A percentile compares a stretch with the other conserved stretches of the same genome.
Conservation (phyloP, 2,888 invertebrate species). For the Spatulosminthurus flaviceps region DNA sequence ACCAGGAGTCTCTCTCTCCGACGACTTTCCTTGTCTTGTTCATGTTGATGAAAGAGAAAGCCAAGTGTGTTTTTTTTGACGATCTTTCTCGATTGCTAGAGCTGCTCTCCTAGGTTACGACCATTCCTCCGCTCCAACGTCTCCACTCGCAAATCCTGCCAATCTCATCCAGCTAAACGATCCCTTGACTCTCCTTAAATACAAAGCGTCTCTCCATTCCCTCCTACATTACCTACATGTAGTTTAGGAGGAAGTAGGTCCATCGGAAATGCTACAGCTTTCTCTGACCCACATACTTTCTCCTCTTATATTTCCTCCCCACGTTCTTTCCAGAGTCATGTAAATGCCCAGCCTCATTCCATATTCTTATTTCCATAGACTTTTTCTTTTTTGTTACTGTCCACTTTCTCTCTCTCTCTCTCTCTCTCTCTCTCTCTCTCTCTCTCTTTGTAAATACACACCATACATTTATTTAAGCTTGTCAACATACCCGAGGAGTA, state of each 20-base stretch:
- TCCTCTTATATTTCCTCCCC: background rate
- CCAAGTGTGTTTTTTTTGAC: background rate
- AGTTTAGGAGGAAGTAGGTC: no score
- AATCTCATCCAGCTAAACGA: slow-evolving; percentile 39
- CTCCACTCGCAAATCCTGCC: slow-evolving; percentile 17
- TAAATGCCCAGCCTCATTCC: no score
- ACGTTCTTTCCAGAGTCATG: no score
- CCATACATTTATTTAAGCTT: no score
- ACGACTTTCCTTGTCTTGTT: background rate
- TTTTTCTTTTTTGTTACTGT: no score
- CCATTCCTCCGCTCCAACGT: background rate
- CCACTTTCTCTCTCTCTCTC: no score
- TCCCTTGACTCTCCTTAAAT: slow-evolving; percentile 35
- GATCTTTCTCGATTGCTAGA: slow-evolving; percentile 15
- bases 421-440: no score
- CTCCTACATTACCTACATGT: no score
- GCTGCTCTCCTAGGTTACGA: slow-evolving; percentile 11
- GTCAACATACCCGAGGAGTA: no score
- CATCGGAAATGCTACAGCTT: background rate
- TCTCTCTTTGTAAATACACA: no score
- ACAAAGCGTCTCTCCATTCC: slow-evolving; percentile 14
- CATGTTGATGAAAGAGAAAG: slow-evolving; percentile 29
- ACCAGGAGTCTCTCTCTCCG: slow-evolving; percentile 30
- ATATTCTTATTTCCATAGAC: no score
- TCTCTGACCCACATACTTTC: background rate